phyloP scores from a whole-genome alignment of 2,113 vertebrate genomes.

The Phalacrocorax aristotelis region DNA sequence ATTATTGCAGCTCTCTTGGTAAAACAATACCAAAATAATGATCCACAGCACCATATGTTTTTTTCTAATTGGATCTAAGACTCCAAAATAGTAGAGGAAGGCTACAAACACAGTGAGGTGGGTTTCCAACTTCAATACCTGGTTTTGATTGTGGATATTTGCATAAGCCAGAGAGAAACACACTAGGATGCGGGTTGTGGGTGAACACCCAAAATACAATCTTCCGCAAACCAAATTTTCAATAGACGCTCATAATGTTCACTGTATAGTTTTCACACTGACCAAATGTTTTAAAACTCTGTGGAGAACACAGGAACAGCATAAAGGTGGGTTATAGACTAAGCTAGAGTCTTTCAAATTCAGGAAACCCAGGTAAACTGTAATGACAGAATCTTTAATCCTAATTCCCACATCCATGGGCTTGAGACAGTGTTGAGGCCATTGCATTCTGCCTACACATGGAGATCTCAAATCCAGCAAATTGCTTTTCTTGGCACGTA shows the following conservation, averaged over 20 bases:
- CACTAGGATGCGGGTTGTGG: background rate
- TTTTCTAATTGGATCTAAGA: background rate
- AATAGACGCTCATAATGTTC: background rate
- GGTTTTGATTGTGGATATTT: background rate
- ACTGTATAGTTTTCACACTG: background rate
- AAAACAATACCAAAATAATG: slow-evolving; percentile 8
- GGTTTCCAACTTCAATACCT: background rate
- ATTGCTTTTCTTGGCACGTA: background rate
- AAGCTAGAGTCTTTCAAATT: background rate
- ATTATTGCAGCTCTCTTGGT: background rate
- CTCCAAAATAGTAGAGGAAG: background rate
- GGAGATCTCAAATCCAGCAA: background rate
- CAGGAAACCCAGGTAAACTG: background rate
- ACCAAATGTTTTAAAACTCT: background rate
- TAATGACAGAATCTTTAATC: background rate
- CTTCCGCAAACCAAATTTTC: background rate
- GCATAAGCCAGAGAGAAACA: background rate
- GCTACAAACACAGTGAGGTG: background rate
- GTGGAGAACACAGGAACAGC: background rate
- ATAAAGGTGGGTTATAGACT: background rate
- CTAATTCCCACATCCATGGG: background rate
- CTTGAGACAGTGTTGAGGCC: background rate
- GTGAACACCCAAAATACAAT: background rate
- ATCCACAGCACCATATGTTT: background rate
- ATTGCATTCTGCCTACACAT: background rate